Evolutionary conservation across 2,797 vertebrate species (phyloP).

Genomic region (Semotilus atromaculatus): DNA sequence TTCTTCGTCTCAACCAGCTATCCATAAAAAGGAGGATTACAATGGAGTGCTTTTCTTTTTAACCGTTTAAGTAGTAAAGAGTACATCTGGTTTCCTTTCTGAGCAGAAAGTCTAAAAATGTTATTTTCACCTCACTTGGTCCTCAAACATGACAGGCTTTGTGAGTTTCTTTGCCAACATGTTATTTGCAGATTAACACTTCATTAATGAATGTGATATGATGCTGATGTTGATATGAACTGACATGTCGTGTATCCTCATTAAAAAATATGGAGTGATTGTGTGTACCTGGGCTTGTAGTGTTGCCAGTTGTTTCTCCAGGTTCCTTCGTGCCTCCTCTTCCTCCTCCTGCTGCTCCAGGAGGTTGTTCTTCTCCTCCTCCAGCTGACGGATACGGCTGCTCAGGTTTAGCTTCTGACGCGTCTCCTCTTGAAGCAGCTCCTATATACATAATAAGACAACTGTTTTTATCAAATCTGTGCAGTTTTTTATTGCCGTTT

Average conservation of each 20-base stretch:
- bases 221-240: not conserved
- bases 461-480: not conserved
- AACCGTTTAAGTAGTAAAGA: not conserved
- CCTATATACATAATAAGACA: constrained; percentile 73
- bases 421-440: constrained; percentile 95
- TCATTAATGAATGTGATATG: not conserved
- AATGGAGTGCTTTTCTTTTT: not conserved
- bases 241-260: not conserved
- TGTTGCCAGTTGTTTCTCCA: constrained; percentile 91
- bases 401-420: constrained; percentile 97
- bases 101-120: not conserved
- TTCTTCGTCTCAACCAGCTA: constrained; percentile 93
- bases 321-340: constrained; percentile 89
- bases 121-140: not conserved
- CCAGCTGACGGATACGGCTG: constrained; percentile 92
- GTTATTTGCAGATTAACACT: not conserved
- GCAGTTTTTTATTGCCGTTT: not conserved
- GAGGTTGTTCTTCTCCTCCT: constrained; percentile 91
- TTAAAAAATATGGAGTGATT: not conserved
- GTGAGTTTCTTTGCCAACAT: not conserved
- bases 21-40: constrained; percentile 22
- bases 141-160: not conserved
- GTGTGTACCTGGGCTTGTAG: constrained; percentile 87
- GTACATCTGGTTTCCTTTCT: constrained; percentile 74
- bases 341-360: constrained; percentile 98